These are phyloP conservation scores for Ifrita kowaldi DNA, from an alignment of 2,113 vertebrate species.

Conservation along the genomic window DNA sequence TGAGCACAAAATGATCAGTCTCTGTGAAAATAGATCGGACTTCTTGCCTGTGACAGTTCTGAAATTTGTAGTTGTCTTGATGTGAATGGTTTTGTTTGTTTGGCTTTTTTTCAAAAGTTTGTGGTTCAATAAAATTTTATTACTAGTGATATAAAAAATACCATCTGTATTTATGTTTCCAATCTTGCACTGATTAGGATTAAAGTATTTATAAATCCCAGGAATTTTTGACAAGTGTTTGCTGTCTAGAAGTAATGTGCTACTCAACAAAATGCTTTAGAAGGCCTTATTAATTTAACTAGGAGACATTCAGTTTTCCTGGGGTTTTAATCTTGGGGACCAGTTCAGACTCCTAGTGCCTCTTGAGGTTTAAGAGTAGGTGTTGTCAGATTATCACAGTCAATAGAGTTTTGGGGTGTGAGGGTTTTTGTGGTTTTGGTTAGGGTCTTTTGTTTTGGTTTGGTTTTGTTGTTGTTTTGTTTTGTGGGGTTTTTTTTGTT, in stretches of 20 bases:
- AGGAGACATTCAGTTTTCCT: background rate
- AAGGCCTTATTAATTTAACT: background rate
- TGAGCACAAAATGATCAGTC: background rate
- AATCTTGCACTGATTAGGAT: background rate
- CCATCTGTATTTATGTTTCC: background rate
- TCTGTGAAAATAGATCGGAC: background rate
- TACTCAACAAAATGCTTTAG: background rate
- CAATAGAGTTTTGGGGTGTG: background rate
- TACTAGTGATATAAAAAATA: background rate
- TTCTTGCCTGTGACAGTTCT: background rate
- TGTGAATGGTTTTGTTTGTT: background rate
- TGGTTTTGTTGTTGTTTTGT: background rate
- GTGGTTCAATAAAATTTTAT: background rate
- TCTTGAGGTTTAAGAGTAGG: background rate
- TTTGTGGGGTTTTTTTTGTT: background rate
- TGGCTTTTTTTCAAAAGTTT: background rate
- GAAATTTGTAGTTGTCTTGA: background rate
- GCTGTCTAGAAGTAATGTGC: background rate
- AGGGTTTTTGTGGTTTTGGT: background rate
- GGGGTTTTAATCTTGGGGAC: background rate
- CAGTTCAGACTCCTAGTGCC: background rate
- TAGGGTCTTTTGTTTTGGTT: background rate
- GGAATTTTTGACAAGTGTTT: background rate
- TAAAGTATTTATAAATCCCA: background rate
- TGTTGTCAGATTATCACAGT: background rate